These are phyloP conservation scores for Coryphaenoides rupestris DNA, from an alignment of 2,113 vertebrate species.

Conservation along the genomic window DNA sequence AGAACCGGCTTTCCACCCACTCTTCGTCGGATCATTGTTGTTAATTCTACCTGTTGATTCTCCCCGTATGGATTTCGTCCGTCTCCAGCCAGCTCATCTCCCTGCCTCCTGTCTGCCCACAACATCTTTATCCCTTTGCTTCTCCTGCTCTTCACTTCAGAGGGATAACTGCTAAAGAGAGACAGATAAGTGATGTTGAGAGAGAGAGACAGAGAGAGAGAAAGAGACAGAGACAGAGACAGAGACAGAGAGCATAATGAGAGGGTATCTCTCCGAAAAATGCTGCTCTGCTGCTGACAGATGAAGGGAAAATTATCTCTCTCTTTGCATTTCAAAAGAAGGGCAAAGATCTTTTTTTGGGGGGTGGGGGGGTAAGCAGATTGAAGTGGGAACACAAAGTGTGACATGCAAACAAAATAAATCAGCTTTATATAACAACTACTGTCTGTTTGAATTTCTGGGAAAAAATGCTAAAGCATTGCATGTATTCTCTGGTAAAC, in stretches of 20 bases:
- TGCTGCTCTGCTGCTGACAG: conserved; percentile 4
- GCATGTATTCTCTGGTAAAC: too few species aligned
- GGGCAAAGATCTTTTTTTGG: conserved; percentile 7
- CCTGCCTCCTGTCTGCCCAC: too few species aligned
- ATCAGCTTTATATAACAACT: too few species aligned
- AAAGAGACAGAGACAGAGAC: background rate
- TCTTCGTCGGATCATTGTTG: too few species aligned
- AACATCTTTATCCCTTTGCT: too few species aligned
- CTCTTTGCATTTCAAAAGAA: conserved; percentile 11
- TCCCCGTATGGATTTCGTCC: too few species aligned
- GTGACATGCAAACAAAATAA: too few species aligned
- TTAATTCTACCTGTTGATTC: too few species aligned
- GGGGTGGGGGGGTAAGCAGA: background rate
- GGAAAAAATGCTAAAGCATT: too few species aligned
- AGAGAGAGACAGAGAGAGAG: background rate
- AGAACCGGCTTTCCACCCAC: too few species aligned
- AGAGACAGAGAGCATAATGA: conserved; percentile 19
- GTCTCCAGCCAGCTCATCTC: too few species aligned
- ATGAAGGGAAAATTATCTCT: conserved; percentile 15
- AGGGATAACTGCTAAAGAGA: background rate
- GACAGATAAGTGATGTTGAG: background rate
- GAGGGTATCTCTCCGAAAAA: conserved; percentile 2
- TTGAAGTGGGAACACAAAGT: background rate
- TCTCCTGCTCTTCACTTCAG: background rate
- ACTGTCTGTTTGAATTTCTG: too few species aligned